phyloP scores from a whole-genome alignment of 2,797 vertebrate genomes.

The Xenentodon cancila region DNA sequence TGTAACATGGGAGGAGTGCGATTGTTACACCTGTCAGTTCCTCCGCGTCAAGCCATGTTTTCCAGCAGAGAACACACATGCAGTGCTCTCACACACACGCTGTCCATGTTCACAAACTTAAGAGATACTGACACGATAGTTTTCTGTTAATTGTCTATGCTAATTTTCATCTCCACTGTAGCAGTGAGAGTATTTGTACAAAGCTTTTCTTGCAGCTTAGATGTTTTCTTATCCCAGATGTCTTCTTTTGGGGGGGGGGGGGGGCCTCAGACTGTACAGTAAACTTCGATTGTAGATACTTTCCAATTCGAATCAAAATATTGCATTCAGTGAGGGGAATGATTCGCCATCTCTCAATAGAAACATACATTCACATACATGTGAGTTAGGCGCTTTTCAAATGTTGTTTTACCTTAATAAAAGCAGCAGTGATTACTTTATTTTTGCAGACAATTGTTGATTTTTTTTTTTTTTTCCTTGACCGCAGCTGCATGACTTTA shows the following conservation, averaged over 20 bases:
- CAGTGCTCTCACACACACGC: slow-evolving; percentile 16
- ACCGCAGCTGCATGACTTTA: slow-evolving; percentile 42
- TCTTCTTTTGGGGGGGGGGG: slow-evolving; percentile 37
- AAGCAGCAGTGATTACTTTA: slow-evolving; percentile 4
- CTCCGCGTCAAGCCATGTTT: slow-evolving; percentile 46
- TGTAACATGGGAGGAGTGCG: slow-evolving; percentile 49
- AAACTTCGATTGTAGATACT: slow-evolving; percentile 18
- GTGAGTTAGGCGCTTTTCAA: not conserved
- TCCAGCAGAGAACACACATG: slow-evolving; percentile 20
- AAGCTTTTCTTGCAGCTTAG: slow-evolving; percentile 57
- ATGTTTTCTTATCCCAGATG: slow-evolving; percentile 39
- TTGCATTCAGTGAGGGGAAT: not conserved
- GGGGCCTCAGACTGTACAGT: slow-evolving; percentile 9
- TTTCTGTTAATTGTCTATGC: slow-evolving; percentile 78
- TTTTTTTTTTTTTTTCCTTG: no score
- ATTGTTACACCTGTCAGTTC: slow-evolving; percentile 58
- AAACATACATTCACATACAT: no score
- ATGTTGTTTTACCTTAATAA: not conserved
- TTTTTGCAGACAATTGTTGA: slow-evolving; percentile 5
- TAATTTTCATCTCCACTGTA: slow-evolving; percentile 70
- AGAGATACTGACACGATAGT: slow-evolving; percentile 64
- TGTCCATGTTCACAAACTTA: slow-evolving; percentile 51
- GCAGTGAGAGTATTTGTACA: slow-evolving; percentile 58
- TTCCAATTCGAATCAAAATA: slow-evolving; percentile 11
- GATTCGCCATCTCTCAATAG: slow-evolving; percentile 6